These are phyloP conservation scores for Cettia cetti DNA, from an alignment of 2,113 vertebrate species.

Conservation along the genomic window DNA sequence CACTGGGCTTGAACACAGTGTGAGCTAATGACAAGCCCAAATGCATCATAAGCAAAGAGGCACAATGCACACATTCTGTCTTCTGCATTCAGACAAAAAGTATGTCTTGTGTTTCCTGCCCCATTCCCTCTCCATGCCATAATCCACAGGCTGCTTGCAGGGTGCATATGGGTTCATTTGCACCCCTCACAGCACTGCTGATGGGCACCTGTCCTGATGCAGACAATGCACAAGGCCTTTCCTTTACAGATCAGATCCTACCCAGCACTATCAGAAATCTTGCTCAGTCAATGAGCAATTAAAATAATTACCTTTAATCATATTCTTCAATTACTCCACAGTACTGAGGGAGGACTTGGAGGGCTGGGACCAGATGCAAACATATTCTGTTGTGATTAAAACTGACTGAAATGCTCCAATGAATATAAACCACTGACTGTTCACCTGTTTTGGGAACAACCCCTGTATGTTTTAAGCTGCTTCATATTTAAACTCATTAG, in stretches of 20 bases:
- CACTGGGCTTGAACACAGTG: background rate
- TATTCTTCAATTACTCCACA: conserved; percentile 23
- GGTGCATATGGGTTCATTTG: background rate
- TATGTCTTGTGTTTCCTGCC: background rate
- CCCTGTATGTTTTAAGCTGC: background rate
- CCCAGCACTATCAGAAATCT: background rate
- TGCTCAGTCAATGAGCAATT: background rate
- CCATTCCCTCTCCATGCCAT: fast-evolving
- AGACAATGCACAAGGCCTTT: background rate
- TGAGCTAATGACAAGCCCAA: background rate
- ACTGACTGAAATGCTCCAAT: background rate
- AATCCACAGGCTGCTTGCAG: background rate
- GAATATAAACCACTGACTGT: conserved; percentile 5
- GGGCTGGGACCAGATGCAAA: background rate
- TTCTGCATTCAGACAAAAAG: background rate
- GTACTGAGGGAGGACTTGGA: background rate
- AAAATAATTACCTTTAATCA: conserved; percentile 39
- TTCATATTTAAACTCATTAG: background rate
- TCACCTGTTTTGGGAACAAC: background rate
- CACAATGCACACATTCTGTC: background rate
- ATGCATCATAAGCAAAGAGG: background rate
- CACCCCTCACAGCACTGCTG: background rate
- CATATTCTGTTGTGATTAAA: conserved; percentile 14
- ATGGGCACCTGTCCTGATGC: background rate
- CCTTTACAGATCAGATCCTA: background rate